Base-by-base conservation (phyloP, 2,113 vertebrate genomes). In the Eupsittula cactorum region DNA sequence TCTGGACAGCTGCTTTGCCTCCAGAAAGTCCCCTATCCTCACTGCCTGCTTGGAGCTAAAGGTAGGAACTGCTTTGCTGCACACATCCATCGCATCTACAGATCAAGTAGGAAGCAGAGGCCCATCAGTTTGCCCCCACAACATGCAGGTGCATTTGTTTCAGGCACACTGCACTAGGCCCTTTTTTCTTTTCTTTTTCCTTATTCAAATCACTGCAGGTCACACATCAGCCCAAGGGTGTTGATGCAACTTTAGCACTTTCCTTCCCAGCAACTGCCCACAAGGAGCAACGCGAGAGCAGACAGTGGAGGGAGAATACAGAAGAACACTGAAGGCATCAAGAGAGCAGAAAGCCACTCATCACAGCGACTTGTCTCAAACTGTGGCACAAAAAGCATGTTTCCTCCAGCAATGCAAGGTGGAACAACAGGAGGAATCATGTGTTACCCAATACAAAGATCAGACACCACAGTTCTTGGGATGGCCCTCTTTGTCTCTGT, bases 301-400 rank as follows among this genome's bases (percentile, higher is more conserved):
- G 67, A 20, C 0, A 1, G 25, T 24, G 17, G 5, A 64, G 21
- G 9, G 6, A 53, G 31, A 79, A 41, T n/a, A 37, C 0, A 1
- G 21, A 25, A 67, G 13, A 63, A 37, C 44, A 64, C 0, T 33
- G 27, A 35, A 79, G 15, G 19, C 47, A 13, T 1, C 0, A 9
- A 29, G 44, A 71, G 41, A n/a, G 41, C 33, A 80, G 29, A 73
- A 17, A 57, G 39, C n/a, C 31, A 10, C 37, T 49, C 28, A 19
- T 4, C n/a, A 27, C 50, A 18, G 37, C 13, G 37, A 46, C 39
- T 23, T 41, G 49, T 67, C 25, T 19, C 57, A 9, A 69, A 47
- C 59, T 46, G 29, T 9, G 28, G 21, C 59, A 80, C 33, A 47
- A 37, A 49, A 29, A 50, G 21, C 15, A 23, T 55, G 7, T 23